Evolutionary conservation across 2,113 vertebrate genomes (phyloP).

Genomic region (Halichoeres trimaculatus): DNA sequence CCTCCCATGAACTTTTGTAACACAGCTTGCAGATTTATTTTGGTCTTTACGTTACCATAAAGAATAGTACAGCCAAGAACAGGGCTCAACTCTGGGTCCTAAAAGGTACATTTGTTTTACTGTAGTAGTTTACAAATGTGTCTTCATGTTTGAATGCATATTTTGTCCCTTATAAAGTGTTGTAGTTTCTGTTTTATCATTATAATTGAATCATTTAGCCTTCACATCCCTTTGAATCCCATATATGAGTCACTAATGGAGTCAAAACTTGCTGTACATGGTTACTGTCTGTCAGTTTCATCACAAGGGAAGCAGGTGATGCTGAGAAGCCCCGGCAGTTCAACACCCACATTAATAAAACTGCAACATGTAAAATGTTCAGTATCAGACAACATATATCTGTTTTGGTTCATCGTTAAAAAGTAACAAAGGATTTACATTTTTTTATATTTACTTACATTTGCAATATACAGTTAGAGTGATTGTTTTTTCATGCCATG

Average conservation of each 20-base stretch:
- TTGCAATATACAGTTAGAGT: conserved; percentile 48
- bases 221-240: background rate
- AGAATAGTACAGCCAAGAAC: background rate
- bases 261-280: background rate
- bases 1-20: background rate
- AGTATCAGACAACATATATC: background rate
- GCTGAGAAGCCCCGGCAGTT: background rate
- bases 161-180: background rate
- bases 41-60: no score
- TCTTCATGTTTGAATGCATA: background rate
- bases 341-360: background rate
- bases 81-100: background rate
- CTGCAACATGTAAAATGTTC: background rate
- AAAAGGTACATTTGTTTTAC: background rate
- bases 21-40: background rate
- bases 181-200: background rate
- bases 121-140: background rate
- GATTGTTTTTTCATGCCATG: background rate
- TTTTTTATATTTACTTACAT: conserved; percentile 40
- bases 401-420: background rate
- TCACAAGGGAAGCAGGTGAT: background rate
- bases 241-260: background rate
- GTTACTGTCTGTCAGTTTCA: no score
- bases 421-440: background rate
- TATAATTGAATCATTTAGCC: background rate